Evolutionary conservation across 2,797 vertebrate species (phyloP).

Genomic region (Acanthurus leucopareius): DNA sequence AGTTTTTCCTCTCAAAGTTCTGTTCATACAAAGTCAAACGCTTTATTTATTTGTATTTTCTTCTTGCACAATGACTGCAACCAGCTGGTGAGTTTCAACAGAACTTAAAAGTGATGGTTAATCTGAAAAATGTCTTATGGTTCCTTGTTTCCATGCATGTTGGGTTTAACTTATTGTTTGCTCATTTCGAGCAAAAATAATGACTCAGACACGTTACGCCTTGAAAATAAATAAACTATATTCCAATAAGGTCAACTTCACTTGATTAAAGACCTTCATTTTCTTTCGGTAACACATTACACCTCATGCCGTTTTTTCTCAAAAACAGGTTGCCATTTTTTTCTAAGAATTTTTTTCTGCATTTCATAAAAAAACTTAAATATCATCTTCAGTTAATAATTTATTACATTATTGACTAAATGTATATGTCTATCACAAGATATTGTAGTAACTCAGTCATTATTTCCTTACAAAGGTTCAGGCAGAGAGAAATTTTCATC

Average conservation of each 20-base stretch:
- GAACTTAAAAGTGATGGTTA: background rate
- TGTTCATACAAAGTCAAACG: too few species aligned
- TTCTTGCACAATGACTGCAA: background rate
- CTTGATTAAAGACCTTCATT: constrained; percentile 77
- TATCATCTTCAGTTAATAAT: constrained; percentile 75
- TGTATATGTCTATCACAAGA: constrained; percentile 80
- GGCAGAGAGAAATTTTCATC: constrained; percentile 80
- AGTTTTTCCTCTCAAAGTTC: too few species aligned
- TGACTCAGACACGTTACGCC: constrained; percentile 70
- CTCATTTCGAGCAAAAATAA: constrained; percentile 61
- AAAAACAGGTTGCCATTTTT: constrained; percentile 70
- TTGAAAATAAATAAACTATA: constrained; percentile 90
- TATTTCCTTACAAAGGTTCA: constrained; percentile 81
- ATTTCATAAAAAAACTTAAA: constrained; percentile 80
- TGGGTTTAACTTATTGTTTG: background rate
- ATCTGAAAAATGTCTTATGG: background rate
- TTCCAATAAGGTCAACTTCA: constrained; percentile 83
- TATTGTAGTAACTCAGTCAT: constrained; percentile 77
- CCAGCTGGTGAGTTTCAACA: background rate
- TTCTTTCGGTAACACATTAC: constrained; percentile 81
- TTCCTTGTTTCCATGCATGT: background rate
- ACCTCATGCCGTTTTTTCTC: constrained; percentile 85
- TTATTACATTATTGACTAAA: constrained; percentile 83
- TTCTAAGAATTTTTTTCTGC: constrained; percentile 36
- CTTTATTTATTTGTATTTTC: background rate